A percentile compares a stretch with the other conserved stretches of the same genome.
Conservation (phyloP, 2,113 vertebrate species). For the Cyprinodon brontotheroides region DNA sequence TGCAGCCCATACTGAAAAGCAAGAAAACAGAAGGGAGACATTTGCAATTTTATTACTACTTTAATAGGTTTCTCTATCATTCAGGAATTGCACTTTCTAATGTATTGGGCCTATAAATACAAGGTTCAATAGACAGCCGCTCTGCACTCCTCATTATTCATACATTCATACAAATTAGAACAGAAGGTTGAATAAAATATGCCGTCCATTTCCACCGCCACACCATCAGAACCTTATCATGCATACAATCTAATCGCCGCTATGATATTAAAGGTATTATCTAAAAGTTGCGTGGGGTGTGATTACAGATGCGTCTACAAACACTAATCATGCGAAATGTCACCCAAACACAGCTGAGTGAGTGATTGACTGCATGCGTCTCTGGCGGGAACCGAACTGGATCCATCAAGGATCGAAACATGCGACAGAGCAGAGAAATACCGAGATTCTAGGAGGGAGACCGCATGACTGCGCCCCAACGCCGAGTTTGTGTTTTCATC, state of each 20-base stretch:
- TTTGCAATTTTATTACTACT: conserved; percentile 81
- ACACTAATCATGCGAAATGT: conserved; percentile 53
- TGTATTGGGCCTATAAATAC: conserved; percentile 72
- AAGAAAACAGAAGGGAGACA: conserved; percentile 69
- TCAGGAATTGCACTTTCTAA: conserved; percentile 74
- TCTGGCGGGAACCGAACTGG: conserved; percentile 24
- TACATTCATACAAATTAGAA: conserved; percentile 73
- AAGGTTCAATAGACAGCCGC: conserved; percentile 74
- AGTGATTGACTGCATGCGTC: conserved; percentile 12
- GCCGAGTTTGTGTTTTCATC: not conserved
- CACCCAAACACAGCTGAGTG: conserved; percentile 13
- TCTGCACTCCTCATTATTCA: conserved; percentile 73
- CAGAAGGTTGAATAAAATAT: conserved; percentile 70
- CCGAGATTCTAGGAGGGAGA: not conserved
- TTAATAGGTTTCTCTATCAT: conserved; percentile 76
- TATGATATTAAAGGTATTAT: conserved; percentile 42
- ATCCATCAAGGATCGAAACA: conserved; percentile 3
- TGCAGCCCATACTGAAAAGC: conserved; percentile 60
- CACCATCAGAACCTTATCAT: conserved; percentile 62
- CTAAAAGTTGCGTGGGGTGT: conserved; percentile 26
- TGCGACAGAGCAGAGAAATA: not conserved
- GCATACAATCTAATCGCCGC: conserved; percentile 61
- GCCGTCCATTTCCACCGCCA: conserved; percentile 61
- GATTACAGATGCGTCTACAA: conserved; percentile 34
- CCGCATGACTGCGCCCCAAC: not conserved